phyloP scores from a whole-genome alignment of 2,797 vertebrate species.

The Poecilia picta region DNA sequence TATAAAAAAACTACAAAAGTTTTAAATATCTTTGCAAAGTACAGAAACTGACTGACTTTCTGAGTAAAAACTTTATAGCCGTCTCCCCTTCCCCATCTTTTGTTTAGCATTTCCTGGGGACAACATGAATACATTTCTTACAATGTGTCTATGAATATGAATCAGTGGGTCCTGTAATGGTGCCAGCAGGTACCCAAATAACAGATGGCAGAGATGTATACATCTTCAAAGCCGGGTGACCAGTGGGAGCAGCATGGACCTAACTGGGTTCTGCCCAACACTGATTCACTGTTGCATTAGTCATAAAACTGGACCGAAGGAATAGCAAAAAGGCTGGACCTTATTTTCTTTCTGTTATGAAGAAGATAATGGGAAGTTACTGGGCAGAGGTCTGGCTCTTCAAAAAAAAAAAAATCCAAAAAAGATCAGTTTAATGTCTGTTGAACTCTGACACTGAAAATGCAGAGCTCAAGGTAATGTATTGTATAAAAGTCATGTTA shows the following conservation, averaged over 20 bases:
- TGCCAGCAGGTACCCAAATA: constrained; percentile 57
- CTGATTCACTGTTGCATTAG: constrained; percentile 70
- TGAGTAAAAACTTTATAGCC: background rate
- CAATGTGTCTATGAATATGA: constrained; percentile 55
- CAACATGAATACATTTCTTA: constrained; percentile 24
- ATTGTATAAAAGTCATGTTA: background rate
- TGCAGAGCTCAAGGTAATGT: no score
- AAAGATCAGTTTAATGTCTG: background rate
- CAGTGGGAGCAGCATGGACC: constrained; percentile 65
- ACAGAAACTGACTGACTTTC: constrained; percentile 5
- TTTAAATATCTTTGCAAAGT: background rate
- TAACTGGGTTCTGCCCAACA: constrained; percentile 53
- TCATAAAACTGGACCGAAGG: constrained; percentile 48
- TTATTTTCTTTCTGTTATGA: constrained; percentile 6
- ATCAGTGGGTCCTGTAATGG: constrained; percentile 44
- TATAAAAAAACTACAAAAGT: background rate
- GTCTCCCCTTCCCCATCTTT: background rate
- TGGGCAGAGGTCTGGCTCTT: constrained; percentile 5
- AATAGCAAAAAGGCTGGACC: constrained; percentile 6
- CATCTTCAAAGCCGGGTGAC: constrained; percentile 58
- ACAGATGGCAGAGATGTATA: constrained; percentile 72
- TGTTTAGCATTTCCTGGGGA: background rate
- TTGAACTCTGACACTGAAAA: background rate
- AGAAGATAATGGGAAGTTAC: constrained; percentile 16
- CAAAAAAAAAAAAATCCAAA: background rate